A percentile compares a stretch with the other conserved stretches of the same genome.
Conservation (phyloP, 2,113 vertebrate genomes). For the Fukomys damarensis region DNA sequence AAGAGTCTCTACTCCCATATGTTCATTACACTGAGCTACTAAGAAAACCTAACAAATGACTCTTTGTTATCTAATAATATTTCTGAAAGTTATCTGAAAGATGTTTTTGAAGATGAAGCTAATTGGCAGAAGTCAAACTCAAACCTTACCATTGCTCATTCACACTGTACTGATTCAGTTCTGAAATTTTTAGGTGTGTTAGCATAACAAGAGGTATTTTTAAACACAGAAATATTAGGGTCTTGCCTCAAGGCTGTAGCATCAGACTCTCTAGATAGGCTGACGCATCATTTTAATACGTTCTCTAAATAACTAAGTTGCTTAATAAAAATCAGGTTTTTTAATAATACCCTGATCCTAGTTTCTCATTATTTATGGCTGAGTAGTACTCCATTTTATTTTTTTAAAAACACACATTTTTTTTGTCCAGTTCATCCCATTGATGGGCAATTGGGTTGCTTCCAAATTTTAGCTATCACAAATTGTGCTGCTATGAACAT, state of each 20-base stretch:
- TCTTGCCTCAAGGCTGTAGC: neutral
- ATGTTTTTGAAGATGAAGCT: neutral
- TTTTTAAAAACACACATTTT: too few relatives aligned
- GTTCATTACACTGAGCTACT: neutral
- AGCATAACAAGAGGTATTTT: neutral
- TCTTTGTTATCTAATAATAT: neutral
- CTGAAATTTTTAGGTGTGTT: neutral
- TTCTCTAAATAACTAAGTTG: neutral
- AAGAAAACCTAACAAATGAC: neutral
- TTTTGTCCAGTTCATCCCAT: too few relatives aligned
- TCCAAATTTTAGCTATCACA: too few relatives aligned
- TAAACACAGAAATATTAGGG: neutral
- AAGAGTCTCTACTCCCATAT: neutral
- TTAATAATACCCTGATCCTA: neutral
- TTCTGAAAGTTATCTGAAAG: neutral
- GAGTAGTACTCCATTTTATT: too few relatives aligned
- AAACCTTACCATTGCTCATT: neutral
- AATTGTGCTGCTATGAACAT: too few relatives aligned
- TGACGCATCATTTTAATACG: neutral
- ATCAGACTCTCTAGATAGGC: neutral
- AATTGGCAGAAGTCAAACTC: neutral
- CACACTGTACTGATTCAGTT: neutral
- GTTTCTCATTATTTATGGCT: too few relatives aligned
- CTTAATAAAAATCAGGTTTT: neutral
- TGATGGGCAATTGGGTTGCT: too few relatives aligned